A percentile compares a stretch with the other conserved stretches of the same genome.
Conservation (phyloP, 2,113 vertebrate species). For the Grammomys surdaster region DNA sequence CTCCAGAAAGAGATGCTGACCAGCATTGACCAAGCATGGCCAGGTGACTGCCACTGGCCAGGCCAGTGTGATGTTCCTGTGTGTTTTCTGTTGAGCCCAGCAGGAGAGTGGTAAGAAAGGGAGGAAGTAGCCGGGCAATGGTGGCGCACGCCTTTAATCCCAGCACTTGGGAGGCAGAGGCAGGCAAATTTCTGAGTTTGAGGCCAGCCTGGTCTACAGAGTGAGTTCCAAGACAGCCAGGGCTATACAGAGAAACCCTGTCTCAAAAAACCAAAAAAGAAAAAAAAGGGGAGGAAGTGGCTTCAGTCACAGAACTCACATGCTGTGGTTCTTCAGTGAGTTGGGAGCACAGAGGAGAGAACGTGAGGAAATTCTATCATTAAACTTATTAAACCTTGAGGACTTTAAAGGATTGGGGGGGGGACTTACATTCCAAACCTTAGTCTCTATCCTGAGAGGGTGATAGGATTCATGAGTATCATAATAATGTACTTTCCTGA, state of each 20-base stretch:
- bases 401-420: neutral
- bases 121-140: neutral
- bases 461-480: neutral
- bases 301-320: neutral
- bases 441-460: constrained; percentile 1
- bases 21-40: neutral
- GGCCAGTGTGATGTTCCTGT: neutral
- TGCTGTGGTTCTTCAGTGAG: neutral
- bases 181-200: no score
- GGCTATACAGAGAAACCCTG: no score
- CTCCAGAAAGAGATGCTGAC: neutral
- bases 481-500: neutral
- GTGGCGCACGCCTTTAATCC: no score
- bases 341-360: neutral
- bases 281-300: neutral
- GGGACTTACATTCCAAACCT: neutral
- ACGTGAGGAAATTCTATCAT: neutral
- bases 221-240: no score
- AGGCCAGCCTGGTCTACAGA: no score
- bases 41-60: neutral
- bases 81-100: neutral
- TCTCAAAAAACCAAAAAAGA: no score
- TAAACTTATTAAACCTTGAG: neutral
- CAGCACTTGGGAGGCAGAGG: no score
- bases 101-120: neutral